Conservation (phyloP, 1,140 invertebrate genomes). For the Caenorhabditis briggsae region DNA sequence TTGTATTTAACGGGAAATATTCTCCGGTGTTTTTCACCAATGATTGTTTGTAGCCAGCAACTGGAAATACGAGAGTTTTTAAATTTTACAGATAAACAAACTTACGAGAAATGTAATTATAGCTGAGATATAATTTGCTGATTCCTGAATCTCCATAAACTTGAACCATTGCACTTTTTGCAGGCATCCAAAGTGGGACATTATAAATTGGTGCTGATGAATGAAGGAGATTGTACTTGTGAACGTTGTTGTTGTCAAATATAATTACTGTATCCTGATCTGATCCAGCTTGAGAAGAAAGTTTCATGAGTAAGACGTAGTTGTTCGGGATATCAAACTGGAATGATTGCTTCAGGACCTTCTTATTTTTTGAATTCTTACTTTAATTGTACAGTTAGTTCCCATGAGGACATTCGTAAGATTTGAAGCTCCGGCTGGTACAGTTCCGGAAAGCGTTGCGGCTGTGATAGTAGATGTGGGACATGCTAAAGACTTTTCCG, state of each 20-base stretch:
- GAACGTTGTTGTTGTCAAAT: neutral
- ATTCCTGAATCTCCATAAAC: neutral
- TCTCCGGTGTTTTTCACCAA: neutral
- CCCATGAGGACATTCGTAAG: neutral
- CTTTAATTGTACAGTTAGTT: neutral
- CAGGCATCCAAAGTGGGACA: neutral
- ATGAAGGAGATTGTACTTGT: neutral
- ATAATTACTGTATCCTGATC: neutral
- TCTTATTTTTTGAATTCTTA: neutral
- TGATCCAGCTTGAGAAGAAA: neutral
- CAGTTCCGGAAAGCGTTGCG: neutral
- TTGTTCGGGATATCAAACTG: neutral
- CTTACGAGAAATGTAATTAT: neutral
- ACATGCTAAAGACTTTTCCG: neutral
- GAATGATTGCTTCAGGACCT: neutral
- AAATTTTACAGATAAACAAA: neutral
- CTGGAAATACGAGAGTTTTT: neutral
- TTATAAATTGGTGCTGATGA: neutral
- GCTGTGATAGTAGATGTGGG: neutral
- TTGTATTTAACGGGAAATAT: neutral
- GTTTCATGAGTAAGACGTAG: neutral
- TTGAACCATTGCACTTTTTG: neutral
- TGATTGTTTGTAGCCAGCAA: neutral
- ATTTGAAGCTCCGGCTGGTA: neutral
- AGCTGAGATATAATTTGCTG: neutral